These are phyloP conservation scores for Glareola pratincola DNA, from an alignment of 2,113 vertebrate species.

Conservation along the genomic window DNA sequence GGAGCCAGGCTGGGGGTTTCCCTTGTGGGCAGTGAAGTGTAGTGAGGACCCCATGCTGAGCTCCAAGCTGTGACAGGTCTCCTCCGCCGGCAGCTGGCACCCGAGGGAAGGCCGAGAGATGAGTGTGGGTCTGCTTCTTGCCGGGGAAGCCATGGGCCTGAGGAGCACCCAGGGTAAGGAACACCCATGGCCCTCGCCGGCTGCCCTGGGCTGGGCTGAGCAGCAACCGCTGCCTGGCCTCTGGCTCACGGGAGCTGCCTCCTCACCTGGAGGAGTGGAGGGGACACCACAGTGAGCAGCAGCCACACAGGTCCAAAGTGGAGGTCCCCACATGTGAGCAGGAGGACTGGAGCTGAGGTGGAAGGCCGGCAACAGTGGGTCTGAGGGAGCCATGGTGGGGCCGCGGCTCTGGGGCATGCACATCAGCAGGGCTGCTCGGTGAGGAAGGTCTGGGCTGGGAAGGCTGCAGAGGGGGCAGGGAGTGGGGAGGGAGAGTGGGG, in stretches of 20 bases:
- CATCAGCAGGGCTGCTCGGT: fast-evolving
- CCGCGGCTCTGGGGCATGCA: fast-evolving
- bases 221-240: fast-evolving
- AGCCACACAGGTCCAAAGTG: fast-evolving
- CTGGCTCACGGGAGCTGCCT: fast-evolving
- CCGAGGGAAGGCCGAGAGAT: fast-evolving
- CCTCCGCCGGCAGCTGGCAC: fast-evolving
- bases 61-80: fast-evolving
- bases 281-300: fast-evolving
- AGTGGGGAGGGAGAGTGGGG: neutral
- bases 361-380: fast-evolving
- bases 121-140: fast-evolving
- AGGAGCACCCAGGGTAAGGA: fast-evolving
- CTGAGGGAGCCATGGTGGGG: no score
- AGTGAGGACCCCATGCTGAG: neutral
- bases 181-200: fast-evolving
- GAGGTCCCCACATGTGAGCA: fast-evolving
- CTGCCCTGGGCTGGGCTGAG: neutral
- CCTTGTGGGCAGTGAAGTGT: neutral
- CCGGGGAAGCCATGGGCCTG: fast-evolving
- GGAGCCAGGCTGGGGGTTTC: no score
- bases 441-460: neutral
- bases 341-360: neutral
- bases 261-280: no score
- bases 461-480: neutral